Evolutionary conservation across 2,113 vertebrate species (phyloP).

Genomic region (Perccottus glenii): DNA sequence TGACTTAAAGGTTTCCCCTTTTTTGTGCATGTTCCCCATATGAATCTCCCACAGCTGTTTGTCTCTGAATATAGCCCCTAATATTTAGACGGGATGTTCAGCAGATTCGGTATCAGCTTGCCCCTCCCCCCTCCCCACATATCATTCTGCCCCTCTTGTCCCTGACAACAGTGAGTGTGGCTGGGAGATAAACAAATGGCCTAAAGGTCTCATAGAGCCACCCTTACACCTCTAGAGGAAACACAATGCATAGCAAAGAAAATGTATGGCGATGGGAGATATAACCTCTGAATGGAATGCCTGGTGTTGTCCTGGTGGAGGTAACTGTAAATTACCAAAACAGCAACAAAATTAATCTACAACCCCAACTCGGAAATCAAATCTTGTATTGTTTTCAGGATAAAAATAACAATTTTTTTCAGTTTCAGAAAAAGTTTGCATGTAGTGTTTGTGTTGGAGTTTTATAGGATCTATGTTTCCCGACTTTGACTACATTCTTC

Average conservation of each 20-base stretch:
- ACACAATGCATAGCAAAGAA: background rate
- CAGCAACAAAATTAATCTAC: no score
- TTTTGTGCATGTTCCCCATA: constrained; percentile 22
- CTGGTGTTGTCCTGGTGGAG: no score
- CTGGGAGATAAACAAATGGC: constrained; percentile 41
- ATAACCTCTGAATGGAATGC: background rate
- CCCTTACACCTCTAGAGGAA: constrained; percentile 1
- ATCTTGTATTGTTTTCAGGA: no score
- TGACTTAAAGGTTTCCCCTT: constrained; percentile 13
- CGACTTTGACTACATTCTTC: no score
- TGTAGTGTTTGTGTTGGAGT: no score
- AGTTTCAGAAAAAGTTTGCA: no score
- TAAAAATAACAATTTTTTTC: no score
- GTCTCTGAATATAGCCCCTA: constrained; percentile 59
- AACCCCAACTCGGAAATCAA: no score
- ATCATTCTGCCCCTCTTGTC: constrained; percentile 12
- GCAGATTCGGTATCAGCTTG: constrained; percentile 55
- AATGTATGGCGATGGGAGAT: background rate
- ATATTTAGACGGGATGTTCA: constrained; percentile 58
- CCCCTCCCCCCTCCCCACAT: constrained; percentile 35
- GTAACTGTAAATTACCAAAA: no score
- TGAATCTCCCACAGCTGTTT: constrained; percentile 55
- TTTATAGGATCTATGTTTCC: no score
- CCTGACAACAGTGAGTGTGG: constrained; percentile 69
- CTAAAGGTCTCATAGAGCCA: constrained; percentile 6